Base-by-base conservation (phyloP, 2,888 invertebrate species). In the Cepaea hortensis region DNA sequence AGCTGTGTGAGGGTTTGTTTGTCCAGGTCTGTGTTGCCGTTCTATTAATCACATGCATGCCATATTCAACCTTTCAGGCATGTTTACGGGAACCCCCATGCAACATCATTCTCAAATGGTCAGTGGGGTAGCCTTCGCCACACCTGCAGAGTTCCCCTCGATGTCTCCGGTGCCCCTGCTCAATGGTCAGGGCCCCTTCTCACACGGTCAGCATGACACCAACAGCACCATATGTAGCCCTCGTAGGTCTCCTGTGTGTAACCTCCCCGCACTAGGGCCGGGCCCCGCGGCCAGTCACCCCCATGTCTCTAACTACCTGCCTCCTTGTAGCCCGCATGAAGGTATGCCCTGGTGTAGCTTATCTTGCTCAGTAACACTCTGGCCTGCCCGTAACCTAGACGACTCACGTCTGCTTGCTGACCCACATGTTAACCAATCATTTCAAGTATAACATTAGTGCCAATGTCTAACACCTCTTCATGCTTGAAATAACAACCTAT, bases 1-100 rank as follows among this genome's bases (percentile, higher is more conserved):
- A 68, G 68, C 68, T 6, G 13, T 9, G 18, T 68, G 0, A 18
- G 13, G 68, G n/a, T 15, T 20, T 5, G 7, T 79, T 61, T 11
- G 0, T 23, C 11, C 2, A 15, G 35, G 35, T 62, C 35, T 55
- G 77, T 79, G 23, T 23, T 62, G 62, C 79, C 11, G 55, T 79
- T 13, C 18, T 35, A 79, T 79, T 79, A 62, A 79, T 62, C 18
- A 79, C 62, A 35, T 79, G 79, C 79, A 79, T 79, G 79, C 79
- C 79, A 62, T 62, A 35, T 79, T 79, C 9, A 68, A 85, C 79
- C 79, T 85, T 85, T 85, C 85, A 85, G 85, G 85, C 80, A 72
- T 81, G 72, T 80, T 73, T 73, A 85, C 48, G 72, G 85, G 80
- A 35, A 73, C 73, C 20, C 73, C 85, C 81, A 61, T 80, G 85